These are phyloP conservation scores for Gymnoscopelus microlampas DNA, from an alignment of 2,797 vertebrate species.

Conservation along the genomic window DNA sequence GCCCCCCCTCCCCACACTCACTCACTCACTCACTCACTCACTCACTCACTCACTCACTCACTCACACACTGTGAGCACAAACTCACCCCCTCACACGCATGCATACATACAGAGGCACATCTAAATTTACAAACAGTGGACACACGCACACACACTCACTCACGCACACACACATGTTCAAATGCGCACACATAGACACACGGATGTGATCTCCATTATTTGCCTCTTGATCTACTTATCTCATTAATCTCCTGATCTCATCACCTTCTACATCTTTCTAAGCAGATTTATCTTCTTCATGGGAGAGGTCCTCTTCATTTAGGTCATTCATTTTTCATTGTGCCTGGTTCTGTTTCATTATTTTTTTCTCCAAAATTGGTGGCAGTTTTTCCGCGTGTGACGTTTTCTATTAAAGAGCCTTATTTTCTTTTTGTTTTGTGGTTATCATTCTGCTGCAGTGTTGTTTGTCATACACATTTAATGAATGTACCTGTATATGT, in stretches of 20 bases:
- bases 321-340: constrained; percentile 34
- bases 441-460: constrained; percentile 1
- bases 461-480: neutral
- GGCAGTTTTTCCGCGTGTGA: neutral
- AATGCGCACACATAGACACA: constrained; percentile 16
- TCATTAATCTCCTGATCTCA: constrained; percentile 68
- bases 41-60: neutral
- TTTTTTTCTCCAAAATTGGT: neutral
- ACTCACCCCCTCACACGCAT: neutral
- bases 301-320: constrained; percentile 41
- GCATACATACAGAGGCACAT: neutral
- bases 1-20: neutral
- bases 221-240: constrained; percentile 44
- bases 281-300: constrained; percentile 46
- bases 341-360: constrained; percentile 21
- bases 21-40: neutral
- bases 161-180: neutral
- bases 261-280: constrained; percentile 56
- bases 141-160: neutral
- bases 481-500: too few species aligned
- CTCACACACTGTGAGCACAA: neutral
- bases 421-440: neutral
- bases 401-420: neutral
- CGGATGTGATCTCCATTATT: constrained; percentile 28
- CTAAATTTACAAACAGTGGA: neutral